Evolutionary conservation across 1,140 invertebrate species (phyloP).

Genomic region (Drosophila fuyamai): DNA sequence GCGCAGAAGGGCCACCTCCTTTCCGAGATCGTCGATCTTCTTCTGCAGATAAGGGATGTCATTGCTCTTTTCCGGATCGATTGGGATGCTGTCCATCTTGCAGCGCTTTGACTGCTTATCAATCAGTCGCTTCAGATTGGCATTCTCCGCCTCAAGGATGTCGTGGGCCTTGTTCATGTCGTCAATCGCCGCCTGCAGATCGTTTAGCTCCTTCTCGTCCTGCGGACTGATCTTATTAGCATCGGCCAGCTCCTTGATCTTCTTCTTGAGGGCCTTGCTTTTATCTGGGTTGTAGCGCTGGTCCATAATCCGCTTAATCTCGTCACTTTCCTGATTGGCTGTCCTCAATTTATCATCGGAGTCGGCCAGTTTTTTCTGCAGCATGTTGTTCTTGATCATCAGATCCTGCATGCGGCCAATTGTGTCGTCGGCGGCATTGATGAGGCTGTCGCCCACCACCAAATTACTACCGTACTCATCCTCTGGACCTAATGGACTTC

Average conservation of each 20-base stretch:
- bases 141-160: slow-evolving; percentile 69
- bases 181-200: slow-evolving; percentile 58
- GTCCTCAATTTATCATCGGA: slow-evolving; percentile 47
- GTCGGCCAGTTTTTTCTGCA: slow-evolving; percentile 44
- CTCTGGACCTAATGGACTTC: background rate
- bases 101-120: slow-evolving; percentile 65
- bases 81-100: slow-evolving; percentile 44
- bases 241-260: slow-evolving; percentile 61
- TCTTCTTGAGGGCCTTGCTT: slow-evolving; percentile 46
- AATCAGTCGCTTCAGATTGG: slow-evolving; percentile 63
- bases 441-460: slow-evolving; percentile 63
- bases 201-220: slow-evolving; percentile 59
- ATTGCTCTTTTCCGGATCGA: slow-evolving; percentile 65
- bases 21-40: slow-evolving; percentile 64
- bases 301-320: slow-evolving; percentile 70
- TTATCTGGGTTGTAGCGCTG: slow-evolving; percentile 64
- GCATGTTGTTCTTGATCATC: slow-evolving; percentile 58
- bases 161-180: slow-evolving; percentile 73
- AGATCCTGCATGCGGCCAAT: slow-evolving; percentile 53
- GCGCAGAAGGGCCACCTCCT: slow-evolving; percentile 62
- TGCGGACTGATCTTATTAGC: slow-evolving; percentile 56
- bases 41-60: slow-evolving; percentile 69
- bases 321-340: slow-evolving; percentile 45
- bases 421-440: slow-evolving; percentile 60
- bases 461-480: slow-evolving; percentile 30